A percentile compares a stretch with the other conserved stretches of the same genome.
Conservation (phyloP, 2,888 invertebrate species). For the Yponomeuta malinellus region DNA sequence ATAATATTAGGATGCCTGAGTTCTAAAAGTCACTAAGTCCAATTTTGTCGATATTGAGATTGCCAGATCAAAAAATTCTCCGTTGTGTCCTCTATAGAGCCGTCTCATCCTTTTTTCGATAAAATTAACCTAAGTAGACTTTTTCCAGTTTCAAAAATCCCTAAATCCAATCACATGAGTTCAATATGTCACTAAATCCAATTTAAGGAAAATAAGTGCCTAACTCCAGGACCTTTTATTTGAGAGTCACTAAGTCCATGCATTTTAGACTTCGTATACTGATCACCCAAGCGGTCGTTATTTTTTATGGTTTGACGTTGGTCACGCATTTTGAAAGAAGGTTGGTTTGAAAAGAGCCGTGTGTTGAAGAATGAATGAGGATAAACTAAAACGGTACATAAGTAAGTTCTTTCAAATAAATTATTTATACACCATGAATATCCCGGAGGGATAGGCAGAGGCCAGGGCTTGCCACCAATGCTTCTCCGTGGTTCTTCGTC, state of each 20-base stretch:
- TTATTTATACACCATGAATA: too few relatives aligned
- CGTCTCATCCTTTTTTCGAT: not conserved
- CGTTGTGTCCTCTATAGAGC: not conserved
- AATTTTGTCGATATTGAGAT: not conserved
- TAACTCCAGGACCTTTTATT: not conserved
- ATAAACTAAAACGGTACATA: too few relatives aligned
- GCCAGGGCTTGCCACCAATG: too few relatives aligned
- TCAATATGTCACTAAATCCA: not conserved
- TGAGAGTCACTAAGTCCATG: not conserved
- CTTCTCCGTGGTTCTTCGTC: too few relatives aligned
- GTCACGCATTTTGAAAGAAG: too few relatives aligned
- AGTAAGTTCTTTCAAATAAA: too few relatives aligned
- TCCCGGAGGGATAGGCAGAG: too few relatives aligned
- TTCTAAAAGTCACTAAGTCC: not conserved
- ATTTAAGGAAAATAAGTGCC: not conserved
- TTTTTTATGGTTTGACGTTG: too few relatives aligned
- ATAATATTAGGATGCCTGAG: not conserved
- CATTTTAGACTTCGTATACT: too few relatives aligned
- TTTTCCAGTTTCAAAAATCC: not conserved
- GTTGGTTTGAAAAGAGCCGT: too few relatives aligned
- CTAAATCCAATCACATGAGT: not conserved
- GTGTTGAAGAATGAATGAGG: too few relatives aligned
- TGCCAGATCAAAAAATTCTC: not conserved
- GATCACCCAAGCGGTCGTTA: too few relatives aligned
- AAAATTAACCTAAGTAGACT: not conserved